Conservation (phyloP, 2,113 vertebrate genomes). For the Megalops atlanticus region DNA sequence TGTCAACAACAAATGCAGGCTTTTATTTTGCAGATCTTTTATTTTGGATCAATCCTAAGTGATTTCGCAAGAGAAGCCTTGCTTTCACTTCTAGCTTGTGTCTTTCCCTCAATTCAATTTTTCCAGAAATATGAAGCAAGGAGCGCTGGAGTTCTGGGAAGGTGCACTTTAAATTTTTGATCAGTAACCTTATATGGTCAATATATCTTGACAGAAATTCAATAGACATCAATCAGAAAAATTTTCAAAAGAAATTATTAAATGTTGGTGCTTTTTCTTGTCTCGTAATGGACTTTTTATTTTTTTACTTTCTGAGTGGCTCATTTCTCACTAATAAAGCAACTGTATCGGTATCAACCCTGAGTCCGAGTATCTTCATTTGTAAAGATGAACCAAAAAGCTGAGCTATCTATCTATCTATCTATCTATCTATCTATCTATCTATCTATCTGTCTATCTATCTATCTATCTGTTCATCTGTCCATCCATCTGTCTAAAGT, state of each 20-base stretch:
- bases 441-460: no score
- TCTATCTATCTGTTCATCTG: no score
- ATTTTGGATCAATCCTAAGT: conserved; percentile 54
- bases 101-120: conserved; percentile 52
- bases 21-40: conserved; percentile 47
- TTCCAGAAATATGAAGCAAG: conserved; percentile 38
- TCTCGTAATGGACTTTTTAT: background rate
- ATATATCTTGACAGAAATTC: conserved; percentile 50
- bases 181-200: conserved; percentile 47
- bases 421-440: no score
- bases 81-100: conserved; percentile 51
- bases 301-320: background rate
- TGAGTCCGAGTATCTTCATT: no score
- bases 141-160: conserved; percentile 50
- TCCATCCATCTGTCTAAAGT: no score
- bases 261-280: background rate
- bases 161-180: conserved; percentile 42
- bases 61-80: conserved; percentile 38
- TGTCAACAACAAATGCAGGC: conserved; percentile 43
- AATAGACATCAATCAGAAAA: conserved; percentile 36
- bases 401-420: no score
- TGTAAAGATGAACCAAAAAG: no score
- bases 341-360: conserved; percentile 28
- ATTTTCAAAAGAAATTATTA: background rate
- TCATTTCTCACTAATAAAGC: background rate